Percentiles rank a stretch among this genome's conserved stretches.
These are phyloP conservation scores for Noctilio leporinus DNA, from an alignment of 2,113 vertebrate species.

Conservation along the genomic window DNA sequence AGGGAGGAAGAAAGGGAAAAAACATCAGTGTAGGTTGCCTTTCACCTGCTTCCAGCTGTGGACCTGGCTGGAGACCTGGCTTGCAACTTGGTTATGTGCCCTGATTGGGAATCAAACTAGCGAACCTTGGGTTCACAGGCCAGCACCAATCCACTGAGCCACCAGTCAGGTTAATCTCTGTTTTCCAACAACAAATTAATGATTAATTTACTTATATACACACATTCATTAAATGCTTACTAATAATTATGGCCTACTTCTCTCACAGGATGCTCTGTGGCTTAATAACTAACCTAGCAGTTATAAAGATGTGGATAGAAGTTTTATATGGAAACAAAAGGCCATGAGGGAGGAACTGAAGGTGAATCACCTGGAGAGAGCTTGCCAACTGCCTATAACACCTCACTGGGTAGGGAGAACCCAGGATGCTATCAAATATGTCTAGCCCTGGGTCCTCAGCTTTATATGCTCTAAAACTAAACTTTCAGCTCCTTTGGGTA, in stretches of 20 bases:
- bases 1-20: too few relatives aligned
- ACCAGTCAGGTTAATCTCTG: too few relatives aligned
- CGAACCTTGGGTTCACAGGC: too few relatives aligned
- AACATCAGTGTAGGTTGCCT: too few relatives aligned
- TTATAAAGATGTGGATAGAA: neutral
- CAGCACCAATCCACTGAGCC: too few relatives aligned
- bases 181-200: slow-evolving; percentile 43
- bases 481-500: neutral
- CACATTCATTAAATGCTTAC: neutral
- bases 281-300: slow-evolving; percentile 15
- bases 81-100: too few relatives aligned
- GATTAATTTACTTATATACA: slow-evolving; percentile 32
- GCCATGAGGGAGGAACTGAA: neutral
- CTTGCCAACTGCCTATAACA: neutral
- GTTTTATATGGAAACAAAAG: neutral
- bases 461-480: neutral
- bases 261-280: neutral
- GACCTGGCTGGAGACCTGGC: too few relatives aligned
- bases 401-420: neutral
- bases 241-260: neutral
- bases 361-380: neutral
- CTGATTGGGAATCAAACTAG: too few relatives aligned
- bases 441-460: neutral
- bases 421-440: too few relatives aligned
- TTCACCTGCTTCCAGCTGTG: too few relatives aligned